Base-by-base conservation (phyloP, 2,888 invertebrate genomes). In the Graphium colonna region DNA sequence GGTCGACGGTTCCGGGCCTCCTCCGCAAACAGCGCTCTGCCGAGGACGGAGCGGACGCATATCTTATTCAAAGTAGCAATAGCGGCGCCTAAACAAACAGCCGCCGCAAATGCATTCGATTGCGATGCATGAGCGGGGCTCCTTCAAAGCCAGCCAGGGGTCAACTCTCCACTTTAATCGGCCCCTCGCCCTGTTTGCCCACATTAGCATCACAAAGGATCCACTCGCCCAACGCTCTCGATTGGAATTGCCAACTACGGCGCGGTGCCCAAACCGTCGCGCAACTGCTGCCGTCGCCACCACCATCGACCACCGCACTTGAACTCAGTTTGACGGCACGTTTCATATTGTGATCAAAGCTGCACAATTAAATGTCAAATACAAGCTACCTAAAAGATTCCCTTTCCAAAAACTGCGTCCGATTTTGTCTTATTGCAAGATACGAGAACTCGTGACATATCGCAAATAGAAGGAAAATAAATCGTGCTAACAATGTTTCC, bases 51-150 rank as follows among this genome's bases (percentile, higher is more conserved):
- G 70, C 67, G 57, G 58, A 59, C 67, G 68, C 74, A 79, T 80
- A 63, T 78, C 72, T 79, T 82, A 85, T 84, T 82, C 76, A 80
- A 82, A 85, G 82, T 78, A 77, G 83, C 84, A 80, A 82, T 82
- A 82, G 71, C 70, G 71, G 78, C 69, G 77, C 84, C 84, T 84
- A 79, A 82, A 78, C 77, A 77, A 84, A 85, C 81, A 83, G 42
- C 52, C 67, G 66, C 73, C 75, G 74, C 68, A 70, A 73, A 74
- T 70, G 79, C 76, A 72, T 69, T 69, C 53, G 67, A 70, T 73
- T 60, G 76, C 75, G 68, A 75, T 73, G 68, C 49, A 39, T 39
- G 54, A 53, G 48, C 50, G 58, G 60, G 60, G 65, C 61, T 60
- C 67, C 57, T 53, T 12, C 52, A 59, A 36, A 49, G 47, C 57